phyloP scores from a whole-genome alignment of 2,113 vertebrate species.

The Nothobranchius furzeri region DNA sequence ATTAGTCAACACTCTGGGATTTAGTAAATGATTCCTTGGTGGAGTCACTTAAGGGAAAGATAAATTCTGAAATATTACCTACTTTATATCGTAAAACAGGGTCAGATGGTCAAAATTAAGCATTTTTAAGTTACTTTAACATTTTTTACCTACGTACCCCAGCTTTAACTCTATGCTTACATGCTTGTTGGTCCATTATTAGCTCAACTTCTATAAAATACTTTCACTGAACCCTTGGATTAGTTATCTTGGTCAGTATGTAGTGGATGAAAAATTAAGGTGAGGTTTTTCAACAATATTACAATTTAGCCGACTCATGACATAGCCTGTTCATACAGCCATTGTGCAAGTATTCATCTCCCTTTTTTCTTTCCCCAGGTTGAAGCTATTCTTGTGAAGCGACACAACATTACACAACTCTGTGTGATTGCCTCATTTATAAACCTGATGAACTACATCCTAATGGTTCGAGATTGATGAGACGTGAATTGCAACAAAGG shows the following conservation, averaged over 20 bases:
- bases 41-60: too few species aligned
- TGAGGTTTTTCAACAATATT: background rate
- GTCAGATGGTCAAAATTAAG: too few species aligned
- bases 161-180: background rate
- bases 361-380: slow-evolving; percentile 40
- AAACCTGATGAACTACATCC: slow-evolving; percentile 30
- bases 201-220: background rate
- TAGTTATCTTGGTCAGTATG: background rate
- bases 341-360: background rate
- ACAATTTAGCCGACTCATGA: background rate
- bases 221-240: background rate
- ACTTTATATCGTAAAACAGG: too few species aligned
- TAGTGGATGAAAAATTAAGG: background rate
- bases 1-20: too few species aligned
- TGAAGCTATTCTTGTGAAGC: slow-evolving; percentile 1
- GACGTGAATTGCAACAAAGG: slow-evolving; percentile 15
- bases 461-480: slow-evolving; percentile 10
- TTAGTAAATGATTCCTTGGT: too few species aligned
- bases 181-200: background rate
- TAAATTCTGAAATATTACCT: too few species aligned
- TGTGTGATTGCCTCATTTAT: slow-evolving; percentile 1
- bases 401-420: background rate
- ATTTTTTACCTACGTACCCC: too few species aligned
- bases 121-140: too few species aligned
- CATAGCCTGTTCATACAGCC: background rate